phyloP scores from a whole-genome alignment of 2,113 vertebrate genomes.

The Talpa occidentalis region DNA sequence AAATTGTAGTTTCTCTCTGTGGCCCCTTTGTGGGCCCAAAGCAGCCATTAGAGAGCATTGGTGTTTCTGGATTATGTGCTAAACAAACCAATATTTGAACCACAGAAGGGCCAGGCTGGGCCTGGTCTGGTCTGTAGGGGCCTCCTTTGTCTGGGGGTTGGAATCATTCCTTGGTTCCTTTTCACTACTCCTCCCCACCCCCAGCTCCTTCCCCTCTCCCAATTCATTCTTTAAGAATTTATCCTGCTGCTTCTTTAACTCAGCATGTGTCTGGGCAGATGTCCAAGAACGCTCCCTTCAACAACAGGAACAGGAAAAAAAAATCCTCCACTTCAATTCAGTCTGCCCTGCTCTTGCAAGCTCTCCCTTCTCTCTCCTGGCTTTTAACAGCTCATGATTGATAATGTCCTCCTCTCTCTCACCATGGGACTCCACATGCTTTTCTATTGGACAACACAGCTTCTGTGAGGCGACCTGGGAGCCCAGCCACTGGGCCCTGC shows the following conservation, averaged over 20 bases:
- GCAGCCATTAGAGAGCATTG: conserved; percentile 31
- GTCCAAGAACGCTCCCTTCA: conserved; percentile 92
- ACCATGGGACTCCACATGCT: conserved; percentile 77
- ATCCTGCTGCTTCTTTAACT: conserved; percentile 87
- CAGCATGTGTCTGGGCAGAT: conserved; percentile 98
- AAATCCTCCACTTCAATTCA: conserved; percentile 84
- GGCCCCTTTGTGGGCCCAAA: conserved; percentile 63
- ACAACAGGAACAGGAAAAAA: conserved; percentile 78
- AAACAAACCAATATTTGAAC: conserved; percentile 74
- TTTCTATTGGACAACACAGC: conserved; percentile 88
- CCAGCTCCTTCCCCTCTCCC: conserved; percentile 79
- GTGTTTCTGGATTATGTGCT: conserved; percentile 16
- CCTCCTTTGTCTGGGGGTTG: conserved; percentile 83
- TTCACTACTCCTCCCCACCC: conserved; percentile 75
- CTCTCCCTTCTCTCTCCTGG: conserved; percentile 65
- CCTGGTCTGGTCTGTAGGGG: conserved; percentile 68
- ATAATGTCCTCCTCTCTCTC: conserved; percentile 80
- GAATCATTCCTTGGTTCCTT: conserved; percentile 66
- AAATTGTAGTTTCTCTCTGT: conserved; percentile 44
- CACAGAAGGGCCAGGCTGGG: conserved; percentile 43
- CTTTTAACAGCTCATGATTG: conserved; percentile 87
- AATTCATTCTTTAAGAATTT: conserved; percentile 88
- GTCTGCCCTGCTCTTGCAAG: conserved; percentile 38
- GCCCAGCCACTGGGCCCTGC: conserved; percentile 73
- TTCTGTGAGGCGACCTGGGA: conserved; percentile 89